Base-by-base conservation (phyloP, 1,140 invertebrate species). In the Drosophila pruinosa region DNA sequence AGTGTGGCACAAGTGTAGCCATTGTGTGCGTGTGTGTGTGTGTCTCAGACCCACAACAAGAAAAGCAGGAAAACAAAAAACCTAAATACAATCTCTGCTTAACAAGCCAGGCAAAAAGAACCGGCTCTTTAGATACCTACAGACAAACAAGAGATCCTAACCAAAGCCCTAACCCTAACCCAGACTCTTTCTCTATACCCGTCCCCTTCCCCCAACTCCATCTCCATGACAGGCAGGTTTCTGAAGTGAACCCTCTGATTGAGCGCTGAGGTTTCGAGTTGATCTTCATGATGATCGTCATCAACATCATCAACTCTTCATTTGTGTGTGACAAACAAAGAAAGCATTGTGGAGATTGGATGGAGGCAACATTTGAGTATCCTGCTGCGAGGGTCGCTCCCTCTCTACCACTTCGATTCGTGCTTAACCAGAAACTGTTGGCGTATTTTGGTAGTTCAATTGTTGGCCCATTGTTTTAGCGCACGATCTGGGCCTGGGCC, bases 401-500 rank as follows among this genome's bases (percentile, higher is more conserved):
- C 38, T 24, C 41, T 31, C 17, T 12, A 39, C 34, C 12, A 3
- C 6, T 31, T 36, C 26, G 14, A 54, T 52, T 62, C 77, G 81
- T 85, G 81, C 73, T 48, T 80, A 86, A 56, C 81, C 61, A 74
- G 81, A 85, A 62, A 41, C 47, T 52, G 70, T 59, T 74, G 77
- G 81, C 82, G 81, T 86, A 86, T 86, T 86, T 81, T 86, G 81
- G 81, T 86, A 86, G 81, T 86, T 86, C 72, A 86, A 86, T 86
- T 83, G 68, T 65, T 31, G 61, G 57, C 53, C 69, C 82, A 86
- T 86, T 86, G 81, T 81, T 57, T 88, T 67, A 70, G 81, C 69
- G 53, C 61, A 62, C 75, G 79, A 74, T 68, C 78, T 10, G 15
- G 12, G 12, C n/a, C 22, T 43, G 41, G 70, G 53, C 57, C 64